Base-by-base conservation (phyloP, 2,888 invertebrate genomes). In the Euzophera pinguis region DNA sequence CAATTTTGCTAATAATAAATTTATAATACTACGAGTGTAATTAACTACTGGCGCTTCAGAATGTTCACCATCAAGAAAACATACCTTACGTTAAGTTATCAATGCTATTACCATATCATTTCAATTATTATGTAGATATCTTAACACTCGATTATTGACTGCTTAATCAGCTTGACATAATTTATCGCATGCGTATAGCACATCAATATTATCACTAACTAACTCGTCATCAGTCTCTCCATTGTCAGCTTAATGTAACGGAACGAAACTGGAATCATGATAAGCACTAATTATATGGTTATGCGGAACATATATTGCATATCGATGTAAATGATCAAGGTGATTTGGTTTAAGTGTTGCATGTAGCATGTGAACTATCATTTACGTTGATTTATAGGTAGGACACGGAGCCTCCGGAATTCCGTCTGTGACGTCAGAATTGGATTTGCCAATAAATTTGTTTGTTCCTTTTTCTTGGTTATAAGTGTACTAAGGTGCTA, bases 241-340 rank as follows among this genome's bases (percentile, higher is more conserved):
- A 8, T 13, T 29, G 43, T 43, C 43, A 13, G 43, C 43, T n/a
- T 43, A 29, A 43, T 45, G 29, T 32, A 32, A 13, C 41, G 39
- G 49, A 49, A 48, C 37, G 35, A n/a, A n/a, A 32, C 9, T 45
- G 32, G 34, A 45, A 12, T 45, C 34, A 32, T 45, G 32, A 45
- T 45, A 10, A 14, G 32, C 45, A 1, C 5, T 45, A 45, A 45
- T 45, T 45, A 45, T 45, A 10, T 16, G 32, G 14, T 9, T 34
- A 45, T 32, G 45, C 45, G 45, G 45, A 45, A 29, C 17, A 16
- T 32, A 17, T 41, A 45, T 34, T 3, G 9, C n/a, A 9, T 22
- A 22, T 22, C 43, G 14, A 32, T 45, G 45, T 32, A 45, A 45
- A 45, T 32, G 45, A 45, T 45, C 45, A 14, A 16, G 32, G 14